Conservation (phyloP, 2,113 vertebrate species). For the Crypturellus undulatus region DNA sequence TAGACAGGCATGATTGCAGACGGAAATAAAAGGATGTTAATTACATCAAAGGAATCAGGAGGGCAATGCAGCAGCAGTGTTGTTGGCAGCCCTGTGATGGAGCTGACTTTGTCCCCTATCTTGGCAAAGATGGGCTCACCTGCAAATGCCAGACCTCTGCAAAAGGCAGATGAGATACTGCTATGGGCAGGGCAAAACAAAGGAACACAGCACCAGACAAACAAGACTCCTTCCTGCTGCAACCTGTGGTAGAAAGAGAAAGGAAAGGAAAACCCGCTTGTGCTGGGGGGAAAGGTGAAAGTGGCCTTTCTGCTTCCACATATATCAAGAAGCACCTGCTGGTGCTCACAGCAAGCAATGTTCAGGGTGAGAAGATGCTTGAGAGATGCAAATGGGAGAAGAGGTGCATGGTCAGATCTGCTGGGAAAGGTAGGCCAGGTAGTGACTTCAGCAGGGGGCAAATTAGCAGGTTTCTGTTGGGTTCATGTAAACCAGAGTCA, state of each 20-base stretch:
- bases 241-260: neutral
- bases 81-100: neutral
- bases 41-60: slow-evolving; percentile 69
- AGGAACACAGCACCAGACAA: neutral
- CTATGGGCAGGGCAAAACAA: neutral
- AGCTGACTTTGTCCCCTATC: neutral
- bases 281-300: neutral
- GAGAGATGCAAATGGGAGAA: neutral
- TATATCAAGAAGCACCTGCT: neutral
- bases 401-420: neutral
- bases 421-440: neutral
- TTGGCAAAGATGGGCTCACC: neutral
- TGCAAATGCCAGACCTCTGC: neutral
- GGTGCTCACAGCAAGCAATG: neutral
- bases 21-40: slow-evolving; percentile 72
- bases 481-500: neutral
- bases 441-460: neutral
- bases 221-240: neutral
- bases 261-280: neutral
- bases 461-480: slow-evolving; percentile 14
- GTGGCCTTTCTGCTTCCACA: neutral
- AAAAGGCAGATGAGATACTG: neutral
- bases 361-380: neutral
- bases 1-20: slow-evolving; percentile 64
- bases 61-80: slow-evolving; percentile 13